Evolutionary conservation across 64 coral and sea anemone species (phyloP), one percentile per base, ranked within the genome.

Genomic region (Hydrozoanthus tunicans): DNA sequence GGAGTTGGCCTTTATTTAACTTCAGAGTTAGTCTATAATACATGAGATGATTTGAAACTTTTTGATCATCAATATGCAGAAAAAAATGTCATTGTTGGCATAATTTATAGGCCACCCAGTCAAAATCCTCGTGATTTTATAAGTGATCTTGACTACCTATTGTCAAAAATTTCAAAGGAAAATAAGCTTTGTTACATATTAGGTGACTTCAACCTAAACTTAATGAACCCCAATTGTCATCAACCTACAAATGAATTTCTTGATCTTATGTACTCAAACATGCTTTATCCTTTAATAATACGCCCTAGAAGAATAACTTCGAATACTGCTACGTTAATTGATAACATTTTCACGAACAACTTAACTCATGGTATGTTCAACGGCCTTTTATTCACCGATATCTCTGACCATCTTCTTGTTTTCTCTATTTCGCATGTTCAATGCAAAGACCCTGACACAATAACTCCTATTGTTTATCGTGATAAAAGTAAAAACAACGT

Each of bases 261-360:
- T 85, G 56, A 85, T 69, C 62, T 70, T 0, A 9, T 67, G n/a
- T 26, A 9, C 53, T 85, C 81, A 51, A 23, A 70, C 15, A 54
- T 15, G 1, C 15, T 85, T 17, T 26, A 17, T 64, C 57, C 80
- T 8, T 58, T 82, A 3, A 82, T 82, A 6, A 58, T 17, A 61
- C 23, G 9, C 14, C 82, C 82, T n/a, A 85, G 62, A 11, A 61
- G 82, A 55, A 62, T 51, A 51, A 85, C 82, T 85, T 66, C 82
- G 20, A 68, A 70, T 54, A 12, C 62, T 14, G 82, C 82, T 5
- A 67, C 63, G 25, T 8, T 85, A 6, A 85, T 85, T 8, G 26
- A 85, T 63, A 85, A 85, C 52, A 85, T 85, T 11, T 85, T 85
- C 68, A 62, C 82, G 53, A 85, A 85, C 53, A 67, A 70, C 24